Evolutionary conservation across 1,140 invertebrate genomes (phyloP).

Genomic region (Cydia pomonella): DNA sequence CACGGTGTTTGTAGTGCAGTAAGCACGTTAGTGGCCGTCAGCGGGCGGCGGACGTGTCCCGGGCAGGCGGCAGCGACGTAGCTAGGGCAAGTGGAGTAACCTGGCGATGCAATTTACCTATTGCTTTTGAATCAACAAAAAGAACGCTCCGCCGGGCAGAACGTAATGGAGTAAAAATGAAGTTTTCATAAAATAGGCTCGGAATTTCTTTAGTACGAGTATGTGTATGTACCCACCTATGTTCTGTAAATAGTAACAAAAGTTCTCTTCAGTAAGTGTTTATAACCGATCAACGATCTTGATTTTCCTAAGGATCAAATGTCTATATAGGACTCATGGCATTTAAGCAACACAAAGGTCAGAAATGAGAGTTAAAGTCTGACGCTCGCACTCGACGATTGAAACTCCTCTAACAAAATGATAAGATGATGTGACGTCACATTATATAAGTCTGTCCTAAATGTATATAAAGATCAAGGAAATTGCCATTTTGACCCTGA

Average conservation of each 20-base stretch:
- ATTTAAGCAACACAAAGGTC: too few species aligned
- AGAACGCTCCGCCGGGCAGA: not conserved
- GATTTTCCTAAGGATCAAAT: too few species aligned
- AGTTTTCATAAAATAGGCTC: not conserved
- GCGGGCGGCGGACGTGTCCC: not conserved
- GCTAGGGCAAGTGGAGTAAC: not conserved
- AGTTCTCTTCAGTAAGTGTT: too few species aligned
- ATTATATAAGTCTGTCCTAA: too few species aligned
- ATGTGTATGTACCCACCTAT: not conserved
- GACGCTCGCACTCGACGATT: too few species aligned
- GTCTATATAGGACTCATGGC: too few species aligned
- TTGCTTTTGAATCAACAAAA: constrained; percentile 20
- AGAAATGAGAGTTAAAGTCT: too few species aligned
- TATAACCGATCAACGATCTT: too few species aligned
- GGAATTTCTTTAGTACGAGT: not conserved
- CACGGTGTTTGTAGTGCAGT: constrained; percentile 10
- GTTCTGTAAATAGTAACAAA: not conserved
- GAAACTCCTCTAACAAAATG: too few species aligned
- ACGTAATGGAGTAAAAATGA: constrained; percentile 19
- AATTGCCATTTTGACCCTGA: too few species aligned
- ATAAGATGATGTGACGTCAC: too few species aligned
- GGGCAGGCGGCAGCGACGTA: not conserved
- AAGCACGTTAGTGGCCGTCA: not conserved
- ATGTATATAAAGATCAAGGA: too few species aligned
- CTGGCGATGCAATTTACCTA: constrained; percentile 14